Evolutionary conservation across 2,888 invertebrate genomes (phyloP).

Genomic region (Adela reaumurella): DNA sequence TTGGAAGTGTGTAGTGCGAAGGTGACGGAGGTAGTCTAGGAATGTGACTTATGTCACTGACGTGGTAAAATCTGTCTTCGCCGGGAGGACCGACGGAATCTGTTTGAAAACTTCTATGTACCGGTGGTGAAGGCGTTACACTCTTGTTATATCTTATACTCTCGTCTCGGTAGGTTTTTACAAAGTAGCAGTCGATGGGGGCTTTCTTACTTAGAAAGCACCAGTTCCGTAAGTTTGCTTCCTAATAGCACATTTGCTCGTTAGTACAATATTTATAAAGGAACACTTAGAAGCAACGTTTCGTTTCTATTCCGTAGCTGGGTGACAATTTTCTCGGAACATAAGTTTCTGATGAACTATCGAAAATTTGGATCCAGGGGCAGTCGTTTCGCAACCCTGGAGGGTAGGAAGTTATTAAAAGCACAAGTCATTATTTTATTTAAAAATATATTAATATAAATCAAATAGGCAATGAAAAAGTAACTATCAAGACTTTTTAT

Average conservation of each 20-base stretch:
- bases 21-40: conserved; percentile 36
- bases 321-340: conserved; percentile 31
- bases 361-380: conserved; percentile 26
- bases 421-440: conserved; percentile 9
- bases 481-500: neutral
- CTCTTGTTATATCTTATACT: neutral
- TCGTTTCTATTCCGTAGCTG: conserved; percentile 13
- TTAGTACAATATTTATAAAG: neutral
- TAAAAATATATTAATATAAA: conserved; percentile 5
- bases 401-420: neutral
- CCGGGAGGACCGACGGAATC: neutral
- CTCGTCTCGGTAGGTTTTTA: neutral
- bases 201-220: conserved; percentile 43
- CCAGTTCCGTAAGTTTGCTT: conserved; percentile 37
- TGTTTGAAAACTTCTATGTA: neutral
- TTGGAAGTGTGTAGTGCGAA: conserved; percentile 21
- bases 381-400: conserved; percentile 14
- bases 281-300: neutral
- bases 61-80: conserved; percentile 18
- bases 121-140: neutral
- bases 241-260: conserved; percentile 24
- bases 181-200: conserved; percentile 36
- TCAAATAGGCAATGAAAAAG: neutral
- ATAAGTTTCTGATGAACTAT: conserved; percentile 34
- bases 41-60: conserved; percentile 37